These are phyloP conservation scores for Podocnemis expansa DNA, from an alignment of 2,113 vertebrate species.

Conservation along the genomic window DNA sequence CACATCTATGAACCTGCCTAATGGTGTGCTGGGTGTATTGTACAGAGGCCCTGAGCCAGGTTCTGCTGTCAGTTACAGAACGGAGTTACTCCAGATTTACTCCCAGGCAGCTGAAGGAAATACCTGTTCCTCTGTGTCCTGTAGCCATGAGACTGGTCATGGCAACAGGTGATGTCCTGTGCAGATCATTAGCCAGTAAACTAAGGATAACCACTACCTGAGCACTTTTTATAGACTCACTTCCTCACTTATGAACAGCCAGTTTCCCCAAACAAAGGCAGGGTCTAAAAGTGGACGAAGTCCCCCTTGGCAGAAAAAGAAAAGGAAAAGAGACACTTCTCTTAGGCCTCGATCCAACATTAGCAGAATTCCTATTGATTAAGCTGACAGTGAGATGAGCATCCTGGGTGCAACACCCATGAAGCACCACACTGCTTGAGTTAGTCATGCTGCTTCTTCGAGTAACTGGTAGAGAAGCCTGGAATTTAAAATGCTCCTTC, in stretches of 20 bases:
- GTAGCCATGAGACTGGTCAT: not conserved
- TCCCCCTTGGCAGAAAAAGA: not conserved
- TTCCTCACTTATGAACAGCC: not conserved
- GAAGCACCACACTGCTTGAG: not conserved
- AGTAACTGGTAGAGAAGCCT: not conserved
- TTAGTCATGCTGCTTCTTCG: not conserved
- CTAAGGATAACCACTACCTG: not conserved
- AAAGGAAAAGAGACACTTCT: not conserved
- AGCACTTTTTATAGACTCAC: not conserved
- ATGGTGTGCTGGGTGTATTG: not conserved
- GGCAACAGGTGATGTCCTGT: not conserved
- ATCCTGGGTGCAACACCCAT: not conserved
- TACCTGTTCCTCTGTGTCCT: not conserved
- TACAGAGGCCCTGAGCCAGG: not conserved
- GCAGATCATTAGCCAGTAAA: not conserved
- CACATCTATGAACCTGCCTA: not conserved
- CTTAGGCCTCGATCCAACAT: not conserved
- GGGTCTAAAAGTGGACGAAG: not conserved
- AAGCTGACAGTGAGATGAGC: not conserved
- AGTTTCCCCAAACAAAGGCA: not conserved
- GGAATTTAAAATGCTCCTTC: not conserved
- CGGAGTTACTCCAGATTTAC: not conserved
- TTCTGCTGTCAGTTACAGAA: not conserved
- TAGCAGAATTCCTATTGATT: not conserved
- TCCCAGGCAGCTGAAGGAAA: not conserved